A percentile compares a stretch with the other conserved stretches of the same genome.
Evolutionary conservation across 2,113 vertebrate genomes (phyloP).

Genomic region (Semnopithecus entellus): DNA sequence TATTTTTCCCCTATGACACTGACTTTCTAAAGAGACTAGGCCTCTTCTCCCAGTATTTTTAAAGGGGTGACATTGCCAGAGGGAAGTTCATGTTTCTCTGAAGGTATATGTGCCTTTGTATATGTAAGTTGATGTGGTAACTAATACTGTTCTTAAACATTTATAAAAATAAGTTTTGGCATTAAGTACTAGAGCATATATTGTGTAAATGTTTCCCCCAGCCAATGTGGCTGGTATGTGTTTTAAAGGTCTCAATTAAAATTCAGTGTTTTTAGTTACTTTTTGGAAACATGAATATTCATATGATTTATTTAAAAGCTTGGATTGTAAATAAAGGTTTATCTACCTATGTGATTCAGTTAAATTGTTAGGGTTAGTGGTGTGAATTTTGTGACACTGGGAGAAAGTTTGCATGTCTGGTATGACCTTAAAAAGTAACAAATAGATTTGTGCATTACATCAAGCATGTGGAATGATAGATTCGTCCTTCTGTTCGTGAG

Average conservation of each 20-base stretch:
- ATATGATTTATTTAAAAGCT: constrained; percentile 59
- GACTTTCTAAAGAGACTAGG: constrained; percentile 34
- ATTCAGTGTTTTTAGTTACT: constrained; percentile 59
- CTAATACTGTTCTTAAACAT: constrained; percentile 22
- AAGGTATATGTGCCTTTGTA: constrained; percentile 37
- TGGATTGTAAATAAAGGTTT: constrained; percentile 73
- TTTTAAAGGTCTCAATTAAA: constrained; percentile 59
- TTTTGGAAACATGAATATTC: constrained; percentile 55
- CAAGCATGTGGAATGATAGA: neutral
- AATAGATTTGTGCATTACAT: neutral
- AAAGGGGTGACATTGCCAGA: constrained; percentile 30
- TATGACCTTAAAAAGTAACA: constrained; percentile 21
- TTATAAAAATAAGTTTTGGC: neutral
- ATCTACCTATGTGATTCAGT: constrained; percentile 42
- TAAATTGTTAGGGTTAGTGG: constrained; percentile 63
- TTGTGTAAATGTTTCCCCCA: constrained; percentile 2
- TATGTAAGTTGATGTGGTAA: constrained; percentile 46
- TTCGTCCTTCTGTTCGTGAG: constrained; percentile 13
- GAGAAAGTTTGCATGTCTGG: constrained; percentile 33
- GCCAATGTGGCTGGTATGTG: neutral
- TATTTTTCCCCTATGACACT: neutral
- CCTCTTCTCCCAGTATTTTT: constrained; percentile 14
- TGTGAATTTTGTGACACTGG: constrained; percentile 59
- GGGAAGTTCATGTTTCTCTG: constrained; percentile 40
- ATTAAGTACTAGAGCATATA: neutral